phyloP scores from a whole-genome alignment of 1,140 invertebrate species.

The Drosophila ironensis region DNA sequence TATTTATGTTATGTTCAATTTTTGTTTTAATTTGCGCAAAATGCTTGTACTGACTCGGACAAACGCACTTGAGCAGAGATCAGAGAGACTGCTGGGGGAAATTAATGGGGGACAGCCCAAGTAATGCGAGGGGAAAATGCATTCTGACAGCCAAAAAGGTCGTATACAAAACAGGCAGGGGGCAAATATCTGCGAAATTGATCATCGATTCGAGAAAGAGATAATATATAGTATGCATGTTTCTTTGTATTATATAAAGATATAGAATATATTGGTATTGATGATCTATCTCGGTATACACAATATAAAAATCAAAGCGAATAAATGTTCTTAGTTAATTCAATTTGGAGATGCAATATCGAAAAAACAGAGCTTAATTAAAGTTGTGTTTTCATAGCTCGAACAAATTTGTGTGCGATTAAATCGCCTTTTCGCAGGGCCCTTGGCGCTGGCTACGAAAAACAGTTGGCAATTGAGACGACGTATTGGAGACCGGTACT shows the following conservation, averaged over 20 bases:
- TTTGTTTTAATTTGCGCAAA: conserved; percentile 59
- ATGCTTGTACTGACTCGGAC: conserved; percentile 31
- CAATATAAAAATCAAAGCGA: no score
- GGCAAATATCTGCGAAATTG: conserved; percentile 14
- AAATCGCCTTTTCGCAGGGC: conserved; percentile 4
- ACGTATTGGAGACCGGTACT: conserved; percentile 8
- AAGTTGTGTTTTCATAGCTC: neutral
- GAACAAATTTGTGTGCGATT: neutral
- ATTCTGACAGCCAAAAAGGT: conserved; percentile 37
- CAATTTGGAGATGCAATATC: no score
- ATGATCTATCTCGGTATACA: no score
- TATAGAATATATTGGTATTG: no score
- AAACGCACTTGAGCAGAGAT: conserved; percentile 46
- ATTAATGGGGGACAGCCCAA: conserved; percentile 52
- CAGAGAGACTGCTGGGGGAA: conserved; percentile 31
- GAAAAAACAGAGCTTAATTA: no score
- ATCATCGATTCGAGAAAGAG: conserved; percentile 17
- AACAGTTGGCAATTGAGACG: conserved; percentile 36
- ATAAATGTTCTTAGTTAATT: no score
- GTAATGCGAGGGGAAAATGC: conserved; percentile 49
- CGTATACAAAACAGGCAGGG: conserved; percentile 7
- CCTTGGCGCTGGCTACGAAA: conserved; percentile 1
- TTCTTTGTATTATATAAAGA: neutral
- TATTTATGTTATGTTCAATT: conserved; percentile 73
- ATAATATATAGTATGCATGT: neutral